Evolutionary conservation across 2,113 vertebrate species (phyloP).

Genomic region (Cephalopterus ornatus): DNA sequence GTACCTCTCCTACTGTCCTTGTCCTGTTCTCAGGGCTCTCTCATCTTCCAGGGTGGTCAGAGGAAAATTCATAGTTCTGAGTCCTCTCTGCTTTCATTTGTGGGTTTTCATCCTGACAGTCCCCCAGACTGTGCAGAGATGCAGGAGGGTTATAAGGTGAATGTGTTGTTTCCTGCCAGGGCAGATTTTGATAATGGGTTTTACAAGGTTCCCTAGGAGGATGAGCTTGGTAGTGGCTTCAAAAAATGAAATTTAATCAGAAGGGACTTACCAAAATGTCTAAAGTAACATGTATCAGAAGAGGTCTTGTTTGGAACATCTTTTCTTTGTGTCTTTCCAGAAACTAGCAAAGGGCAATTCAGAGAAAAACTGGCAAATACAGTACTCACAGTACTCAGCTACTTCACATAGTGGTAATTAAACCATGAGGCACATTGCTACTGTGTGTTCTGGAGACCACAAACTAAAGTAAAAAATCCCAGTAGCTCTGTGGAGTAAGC

Average conservation of each 20-base stretch:
- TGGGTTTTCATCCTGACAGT: not conserved
- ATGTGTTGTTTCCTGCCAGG: not conserved
- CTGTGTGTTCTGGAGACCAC: not conserved
- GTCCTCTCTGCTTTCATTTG: not conserved
- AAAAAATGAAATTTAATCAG: not conserved
- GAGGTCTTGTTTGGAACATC: not conserved
- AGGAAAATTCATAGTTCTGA: not conserved
- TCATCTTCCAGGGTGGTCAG: not conserved
- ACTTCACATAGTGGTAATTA: not conserved
- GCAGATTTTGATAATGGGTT: not conserved
- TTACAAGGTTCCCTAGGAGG: not conserved
- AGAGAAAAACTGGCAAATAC: not conserved
- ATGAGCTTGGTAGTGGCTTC: not conserved
- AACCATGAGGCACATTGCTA: not conserved
- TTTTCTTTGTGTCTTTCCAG: not conserved
- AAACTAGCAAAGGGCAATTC: not conserved
- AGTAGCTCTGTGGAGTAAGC: not conserved
- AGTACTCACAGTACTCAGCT: not conserved
- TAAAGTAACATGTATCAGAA: not conserved
- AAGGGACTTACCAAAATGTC: not conserved
- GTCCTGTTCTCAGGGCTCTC: not conserved
- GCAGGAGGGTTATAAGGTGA: not conserved
- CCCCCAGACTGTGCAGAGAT: not conserved
- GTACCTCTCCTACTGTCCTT: not conserved
- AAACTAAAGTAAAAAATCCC: not conserved